Conservation (phyloP, 2,113 vertebrate species). For the Pteronura brasiliensis region DNA sequence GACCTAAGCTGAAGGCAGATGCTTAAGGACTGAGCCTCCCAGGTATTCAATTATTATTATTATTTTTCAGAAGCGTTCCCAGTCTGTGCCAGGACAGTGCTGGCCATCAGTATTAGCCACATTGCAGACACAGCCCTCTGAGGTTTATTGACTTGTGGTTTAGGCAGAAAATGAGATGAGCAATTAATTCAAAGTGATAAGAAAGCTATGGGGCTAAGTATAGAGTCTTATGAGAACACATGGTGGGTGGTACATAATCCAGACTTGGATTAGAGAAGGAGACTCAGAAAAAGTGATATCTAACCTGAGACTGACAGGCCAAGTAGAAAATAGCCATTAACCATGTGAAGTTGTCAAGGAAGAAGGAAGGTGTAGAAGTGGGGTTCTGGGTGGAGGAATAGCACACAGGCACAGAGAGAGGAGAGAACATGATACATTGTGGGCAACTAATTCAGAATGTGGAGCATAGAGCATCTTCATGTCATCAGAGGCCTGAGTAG, state of each 20-base stretch:
- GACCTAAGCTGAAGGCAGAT: too few relatives aligned
- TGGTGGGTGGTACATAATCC: neutral
- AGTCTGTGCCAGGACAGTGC: neutral
- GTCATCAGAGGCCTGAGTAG: neutral
- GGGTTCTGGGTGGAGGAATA: too few relatives aligned
- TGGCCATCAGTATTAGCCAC: neutral
- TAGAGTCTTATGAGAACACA: neutral
- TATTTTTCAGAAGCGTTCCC: neutral
- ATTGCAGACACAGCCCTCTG: neutral
- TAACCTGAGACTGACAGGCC: neutral
- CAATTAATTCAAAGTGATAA: neutral
- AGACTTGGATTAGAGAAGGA: neutral
- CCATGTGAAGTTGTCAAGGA: neutral
- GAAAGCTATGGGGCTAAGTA: neutral
- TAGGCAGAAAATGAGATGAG: conserved; percentile 2
- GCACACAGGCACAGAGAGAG: too few relatives aligned
- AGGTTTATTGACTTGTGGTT: neutral
- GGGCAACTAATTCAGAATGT: neutral
- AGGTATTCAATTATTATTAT: neutral
- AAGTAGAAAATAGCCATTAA: neutral
- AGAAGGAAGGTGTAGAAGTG: neutral
- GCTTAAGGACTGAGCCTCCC: too few relatives aligned
- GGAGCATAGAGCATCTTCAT: neutral
- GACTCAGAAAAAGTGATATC: neutral
- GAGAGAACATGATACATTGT: neutral